phyloP scores from a whole-genome alignment of 1,140 invertebrate genomes.

The Ostrea edulis region DNA sequence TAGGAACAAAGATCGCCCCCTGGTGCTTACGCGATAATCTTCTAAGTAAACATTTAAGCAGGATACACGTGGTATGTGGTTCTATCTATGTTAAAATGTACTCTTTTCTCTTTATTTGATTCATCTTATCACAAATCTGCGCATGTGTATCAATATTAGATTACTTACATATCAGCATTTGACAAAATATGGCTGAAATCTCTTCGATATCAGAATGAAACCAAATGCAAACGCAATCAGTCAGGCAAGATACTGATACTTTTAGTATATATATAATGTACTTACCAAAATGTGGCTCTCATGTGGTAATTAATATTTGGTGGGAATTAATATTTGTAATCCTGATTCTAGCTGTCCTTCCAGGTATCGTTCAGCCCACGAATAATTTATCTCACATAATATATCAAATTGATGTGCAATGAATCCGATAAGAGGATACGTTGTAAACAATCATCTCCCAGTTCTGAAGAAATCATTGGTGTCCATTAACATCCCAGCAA shows the following conservation, averaged over 20 bases:
- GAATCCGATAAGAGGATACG: constrained; percentile 5
- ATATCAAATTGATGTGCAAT: neutral
- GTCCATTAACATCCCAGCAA: neutral
- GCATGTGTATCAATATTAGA: neutral
- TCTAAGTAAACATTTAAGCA: neutral
- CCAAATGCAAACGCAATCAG: too few relatives aligned
- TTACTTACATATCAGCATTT: neutral
- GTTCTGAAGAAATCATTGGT: neutral
- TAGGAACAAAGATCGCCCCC: neutral
- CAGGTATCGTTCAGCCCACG: neutral
- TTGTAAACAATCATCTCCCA: neutral
- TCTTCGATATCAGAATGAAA: too few relatives aligned
- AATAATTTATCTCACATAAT: neutral
- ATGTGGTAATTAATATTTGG: too few relatives aligned
- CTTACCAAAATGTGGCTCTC: too few relatives aligned
- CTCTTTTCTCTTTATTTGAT: too few relatives aligned
- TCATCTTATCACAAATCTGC: too few relatives aligned
- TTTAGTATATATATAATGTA: too few relatives aligned
- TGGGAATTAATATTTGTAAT: too few relatives aligned
- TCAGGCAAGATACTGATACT: too few relatives aligned
- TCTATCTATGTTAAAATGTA: neutral
- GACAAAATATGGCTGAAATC: neutral
- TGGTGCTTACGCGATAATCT: neutral
- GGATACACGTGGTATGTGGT: neutral
- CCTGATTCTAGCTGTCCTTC: neutral